Percentiles rank a stretch among this genome's conserved stretches.
Conservation (phyloP, 2,797 vertebrate genomes). For the Mionectes olivaceus region DNA sequence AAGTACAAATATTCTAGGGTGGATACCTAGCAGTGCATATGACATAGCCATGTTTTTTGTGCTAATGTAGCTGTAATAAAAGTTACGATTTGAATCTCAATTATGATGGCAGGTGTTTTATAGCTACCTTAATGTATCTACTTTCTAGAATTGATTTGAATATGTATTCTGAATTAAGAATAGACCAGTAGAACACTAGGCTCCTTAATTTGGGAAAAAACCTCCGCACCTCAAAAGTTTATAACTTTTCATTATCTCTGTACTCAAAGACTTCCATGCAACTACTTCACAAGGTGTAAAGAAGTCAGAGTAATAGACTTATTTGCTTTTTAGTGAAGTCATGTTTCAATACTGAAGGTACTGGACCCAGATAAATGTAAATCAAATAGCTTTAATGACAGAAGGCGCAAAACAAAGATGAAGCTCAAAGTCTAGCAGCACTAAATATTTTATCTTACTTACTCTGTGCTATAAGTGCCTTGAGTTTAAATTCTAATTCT, state of each 20-base stretch:
- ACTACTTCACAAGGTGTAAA: not conserved
- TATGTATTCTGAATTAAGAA: not conserved
- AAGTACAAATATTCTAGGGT: not conserved
- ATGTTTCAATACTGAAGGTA: not conserved
- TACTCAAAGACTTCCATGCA: not conserved
- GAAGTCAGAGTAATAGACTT: not conserved
- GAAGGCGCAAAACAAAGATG: not conserved
- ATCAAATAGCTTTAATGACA: not conserved
- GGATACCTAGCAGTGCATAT: not conserved
- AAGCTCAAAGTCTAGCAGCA: not conserved
- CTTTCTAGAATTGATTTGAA: not conserved
- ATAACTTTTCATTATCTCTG: not conserved
- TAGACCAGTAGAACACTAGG: not conserved
- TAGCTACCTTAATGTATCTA: not conserved
- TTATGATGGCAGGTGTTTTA: not conserved
- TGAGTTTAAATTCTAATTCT: not conserved
- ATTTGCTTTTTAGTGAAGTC: not conserved
- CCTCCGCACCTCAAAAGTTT: not conserved
- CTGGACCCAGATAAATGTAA: not conserved
- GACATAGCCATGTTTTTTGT: not conserved
- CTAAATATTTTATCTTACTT: conserved; percentile 16
- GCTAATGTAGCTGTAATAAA: not conserved
- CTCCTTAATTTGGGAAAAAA: not conserved
- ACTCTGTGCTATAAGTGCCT: not conserved
- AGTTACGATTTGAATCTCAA: not conserved